Percentiles rank a stretch among this genome's conserved stretches.
These are phyloP conservation scores for Epirrita christyi DNA, from an alignment of 2,888 invertebrate genomes.

Conservation along the genomic window DNA sequence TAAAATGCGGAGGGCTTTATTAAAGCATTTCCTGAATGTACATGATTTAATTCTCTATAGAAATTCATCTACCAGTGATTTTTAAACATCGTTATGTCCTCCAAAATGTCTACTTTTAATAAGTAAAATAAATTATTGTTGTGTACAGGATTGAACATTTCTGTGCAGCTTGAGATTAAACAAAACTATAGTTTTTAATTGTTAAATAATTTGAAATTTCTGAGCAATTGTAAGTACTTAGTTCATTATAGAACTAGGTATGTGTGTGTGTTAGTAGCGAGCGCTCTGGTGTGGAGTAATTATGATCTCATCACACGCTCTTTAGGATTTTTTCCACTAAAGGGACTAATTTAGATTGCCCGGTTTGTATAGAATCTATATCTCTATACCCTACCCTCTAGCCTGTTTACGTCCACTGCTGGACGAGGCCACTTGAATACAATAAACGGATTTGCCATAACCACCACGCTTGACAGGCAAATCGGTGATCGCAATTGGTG, in stretches of 20 bases:
- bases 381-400: too few relatives aligned
- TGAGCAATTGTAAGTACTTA: conserved; percentile 10
- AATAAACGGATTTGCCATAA: too few relatives aligned
- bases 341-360: neutral
- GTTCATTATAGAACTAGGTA: conserved; percentile 22
- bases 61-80: conserved; percentile 25
- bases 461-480: too few relatives aligned
- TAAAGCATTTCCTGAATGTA: neutral
- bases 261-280: neutral
- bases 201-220: conserved; percentile 16
- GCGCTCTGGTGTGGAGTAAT: conserved; percentile 8
- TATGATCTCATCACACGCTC: conserved; percentile 20
- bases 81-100: conserved; percentile 14
- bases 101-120: conserved; percentile 20
- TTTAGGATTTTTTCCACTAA: conserved; percentile 7
- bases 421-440: too few relatives aligned
- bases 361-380: neutral
- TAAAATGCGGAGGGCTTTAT: neutral
- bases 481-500: too few relatives aligned
- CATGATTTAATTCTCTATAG: conserved; percentile 1
- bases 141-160: conserved; percentile 15
- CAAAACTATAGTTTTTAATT: conserved; percentile 12
- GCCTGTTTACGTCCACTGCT: too few relatives aligned
- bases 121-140: conserved; percentile 4
- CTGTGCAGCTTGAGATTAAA: conserved; percentile 28